Evolutionary conservation across 2,113 vertebrate genomes (phyloP).

Genomic region (Campylomormyrus numenius): DNA sequence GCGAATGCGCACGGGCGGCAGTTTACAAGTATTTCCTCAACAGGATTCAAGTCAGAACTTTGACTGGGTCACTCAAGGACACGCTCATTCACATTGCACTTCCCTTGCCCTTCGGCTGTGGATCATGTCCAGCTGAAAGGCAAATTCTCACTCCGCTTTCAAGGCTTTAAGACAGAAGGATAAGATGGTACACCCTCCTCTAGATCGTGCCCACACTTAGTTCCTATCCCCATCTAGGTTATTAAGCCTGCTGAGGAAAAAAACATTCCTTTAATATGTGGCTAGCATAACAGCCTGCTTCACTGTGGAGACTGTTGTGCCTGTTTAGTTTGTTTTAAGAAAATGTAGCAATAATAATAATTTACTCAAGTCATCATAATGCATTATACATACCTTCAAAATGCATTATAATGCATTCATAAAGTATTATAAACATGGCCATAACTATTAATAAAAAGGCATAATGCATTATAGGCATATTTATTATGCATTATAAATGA

Average conservation of each 20-base stretch:
- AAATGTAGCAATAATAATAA: background rate
- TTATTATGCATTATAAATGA: too few relatives aligned
- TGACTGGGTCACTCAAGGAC: slow-evolving; percentile 2
- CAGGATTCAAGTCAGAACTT: background rate
- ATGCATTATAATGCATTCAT: too few relatives aligned
- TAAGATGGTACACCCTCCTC: background rate
- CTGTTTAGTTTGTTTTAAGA: background rate
- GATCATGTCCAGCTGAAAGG: background rate
- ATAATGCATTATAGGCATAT: too few relatives aligned
- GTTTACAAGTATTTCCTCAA: background rate
- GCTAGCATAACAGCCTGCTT: background rate
- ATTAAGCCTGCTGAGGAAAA: background rate
- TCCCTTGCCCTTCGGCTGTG: background rate
- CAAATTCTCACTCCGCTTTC: background rate
- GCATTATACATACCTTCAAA: too few relatives aligned
- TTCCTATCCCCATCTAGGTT: background rate
- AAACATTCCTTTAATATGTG: background rate
- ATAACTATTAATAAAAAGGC: too few relatives aligned
- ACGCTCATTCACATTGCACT: background rate
- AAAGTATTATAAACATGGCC: too few relatives aligned
- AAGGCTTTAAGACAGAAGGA: background rate
- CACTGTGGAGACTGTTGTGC: background rate
- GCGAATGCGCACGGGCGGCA: background rate
- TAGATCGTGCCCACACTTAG: background rate
- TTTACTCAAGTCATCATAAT: background rate